Evolutionary conservation across 2,888 invertebrate genomes (phyloP), one percentile per base, ranked within the genome.

Genomic region (Lordiphosa fenestrarum): DNA sequence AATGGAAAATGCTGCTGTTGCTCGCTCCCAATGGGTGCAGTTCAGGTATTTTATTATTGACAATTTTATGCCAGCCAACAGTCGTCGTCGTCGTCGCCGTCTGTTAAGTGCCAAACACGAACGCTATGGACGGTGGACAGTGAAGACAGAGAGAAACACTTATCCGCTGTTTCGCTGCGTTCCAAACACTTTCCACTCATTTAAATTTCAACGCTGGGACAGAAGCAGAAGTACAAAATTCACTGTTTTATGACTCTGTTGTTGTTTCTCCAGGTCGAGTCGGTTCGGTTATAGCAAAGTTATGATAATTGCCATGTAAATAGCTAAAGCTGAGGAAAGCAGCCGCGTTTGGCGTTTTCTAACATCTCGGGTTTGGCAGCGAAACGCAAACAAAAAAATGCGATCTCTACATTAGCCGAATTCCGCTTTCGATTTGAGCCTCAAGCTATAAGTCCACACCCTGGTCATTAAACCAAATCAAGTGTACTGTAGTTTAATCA

Each of bases 261-360:
- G 19, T 19, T 42, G 44, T 46, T 53, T 63, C 44, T 52, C 19
- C 57, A 53, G 57, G 53, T 57, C 4, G 7, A n/a, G 10, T 46
- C 33, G 49, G 48, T 53, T 65, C 44, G 68, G 55, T 55, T 64
- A 58, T 68, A 61, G 59, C 71, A 52, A 65, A 78, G 66, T 75
- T 73, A 78, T 82, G 83, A 78, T 81, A 84, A 84, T 81, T 84
- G 71, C 71, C 83, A 73, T 75, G 73, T 69, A 84, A 84, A 82
- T 84, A 63, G 69, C 64, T 52, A 42, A 48, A 65, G 48, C 50
- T 53, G 64, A 60, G 62, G 82, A 81, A 77, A 81, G 77, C 69
- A 59, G 46, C 49, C 46, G 67, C 12, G 38, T 61, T 61, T 56
- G 53, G 58, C 53, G 50, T 51, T 71, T 69, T 61, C 54, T 21